phyloP scores from a whole-genome alignment of 2,888 invertebrate species.

The Clusia tigrina region DNA sequence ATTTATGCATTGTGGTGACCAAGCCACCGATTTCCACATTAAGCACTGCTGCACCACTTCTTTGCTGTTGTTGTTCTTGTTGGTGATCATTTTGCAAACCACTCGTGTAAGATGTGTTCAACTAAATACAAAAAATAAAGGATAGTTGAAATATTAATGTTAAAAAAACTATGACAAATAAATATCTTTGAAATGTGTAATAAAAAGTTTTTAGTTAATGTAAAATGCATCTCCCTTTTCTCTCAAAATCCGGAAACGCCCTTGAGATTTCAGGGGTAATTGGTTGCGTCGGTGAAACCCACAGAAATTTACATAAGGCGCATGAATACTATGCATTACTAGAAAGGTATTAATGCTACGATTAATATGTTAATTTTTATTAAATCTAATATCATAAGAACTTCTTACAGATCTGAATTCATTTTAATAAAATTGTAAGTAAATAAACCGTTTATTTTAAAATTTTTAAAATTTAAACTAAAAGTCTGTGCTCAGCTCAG shows the following conservation, averaged over 20 bases:
- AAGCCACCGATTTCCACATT: constrained; percentile 62
- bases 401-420: too few relatives aligned
- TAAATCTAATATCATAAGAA: too few relatives aligned
- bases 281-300: too few relatives aligned
- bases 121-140: constrained; percentile 26
- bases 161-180: constrained; percentile 11
- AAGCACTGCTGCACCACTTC: constrained; percentile 42
- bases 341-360: too few relatives aligned
- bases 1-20: constrained; percentile 62
- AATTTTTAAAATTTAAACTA: too few relatives aligned
- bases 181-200: constrained; percentile 1
- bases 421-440: too few relatives aligned
- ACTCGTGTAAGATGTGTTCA: constrained; percentile 26
- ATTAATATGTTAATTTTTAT: too few relatives aligned
- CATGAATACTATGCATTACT: too few relatives aligned
- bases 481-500: too few relatives aligned
- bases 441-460: too few relatives aligned
- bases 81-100: constrained; percentile 30
- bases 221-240: neutral
- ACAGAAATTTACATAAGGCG: too few relatives aligned
- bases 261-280: too few relatives aligned
- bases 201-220: neutral
- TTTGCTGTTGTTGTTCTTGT: constrained; percentile 35
- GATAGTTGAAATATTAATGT: neutral
- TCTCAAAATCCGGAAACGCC: neutral